Percentiles rank a stretch among this genome's conserved stretches.
Conservation (phyloP, 2,797 vertebrate species). For the Podarcis lilfordi region DNA sequence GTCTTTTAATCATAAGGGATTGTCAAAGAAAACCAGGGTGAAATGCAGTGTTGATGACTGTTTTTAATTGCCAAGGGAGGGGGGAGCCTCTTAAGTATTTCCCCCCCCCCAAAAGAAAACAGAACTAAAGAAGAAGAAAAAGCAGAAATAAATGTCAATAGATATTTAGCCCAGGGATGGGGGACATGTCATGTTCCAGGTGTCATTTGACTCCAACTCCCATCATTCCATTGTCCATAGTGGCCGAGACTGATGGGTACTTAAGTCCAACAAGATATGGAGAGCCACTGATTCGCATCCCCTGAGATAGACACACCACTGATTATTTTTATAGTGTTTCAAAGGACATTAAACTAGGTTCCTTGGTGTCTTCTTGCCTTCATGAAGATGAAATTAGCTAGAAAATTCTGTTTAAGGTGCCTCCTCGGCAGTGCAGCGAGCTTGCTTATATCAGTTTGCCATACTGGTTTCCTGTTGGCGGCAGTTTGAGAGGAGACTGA, state of each 20-base stretch:
- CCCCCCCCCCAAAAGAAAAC: not conserved
- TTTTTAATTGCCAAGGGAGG: conserved; percentile 32
- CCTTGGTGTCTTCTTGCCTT: conserved; percentile 57
- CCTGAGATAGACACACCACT: not conserved
- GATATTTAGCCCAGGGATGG: not conserved
- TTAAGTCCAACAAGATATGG: no score
- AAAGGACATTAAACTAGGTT: conserved; percentile 52
- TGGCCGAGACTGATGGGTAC: no score
- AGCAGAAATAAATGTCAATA: conserved; percentile 36
- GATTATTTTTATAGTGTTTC: conserved; percentile 47
- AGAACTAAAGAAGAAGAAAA: conserved; percentile 23
- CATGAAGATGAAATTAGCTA: conserved; percentile 64
- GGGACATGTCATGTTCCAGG: no score
- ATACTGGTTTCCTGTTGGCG: conserved; percentile 70
- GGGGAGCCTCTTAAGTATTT: not conserved
- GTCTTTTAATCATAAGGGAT: conserved; percentile 66
- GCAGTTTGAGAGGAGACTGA: conserved; percentile 56
- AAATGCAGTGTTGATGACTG: conserved; percentile 45
- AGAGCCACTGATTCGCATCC: no score
- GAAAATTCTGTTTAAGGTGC: conserved; percentile 60
- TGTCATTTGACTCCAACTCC: no score
- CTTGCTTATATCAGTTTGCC: conserved; percentile 65
- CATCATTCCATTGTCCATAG: no score
- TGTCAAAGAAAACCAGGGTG: conserved; percentile 63
- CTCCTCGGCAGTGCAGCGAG: conserved; percentile 65